phyloP scores from a whole-genome alignment of 1,140 invertebrate species.

The Octopus sinensis region DNA sequence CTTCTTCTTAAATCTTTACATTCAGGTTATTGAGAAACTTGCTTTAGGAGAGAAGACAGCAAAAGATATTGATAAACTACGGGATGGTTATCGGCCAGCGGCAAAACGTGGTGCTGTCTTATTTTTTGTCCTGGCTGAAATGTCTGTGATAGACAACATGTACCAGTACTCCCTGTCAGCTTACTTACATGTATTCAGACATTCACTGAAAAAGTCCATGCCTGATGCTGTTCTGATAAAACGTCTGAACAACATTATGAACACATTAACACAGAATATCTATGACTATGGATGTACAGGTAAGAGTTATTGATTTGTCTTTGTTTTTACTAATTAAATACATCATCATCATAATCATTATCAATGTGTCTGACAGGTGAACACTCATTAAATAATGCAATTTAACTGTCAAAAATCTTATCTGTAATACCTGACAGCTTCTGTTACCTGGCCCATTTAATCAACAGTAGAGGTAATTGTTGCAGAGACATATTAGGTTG shows the following conservation, averaged over 20 bases:
- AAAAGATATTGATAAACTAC: conserved; percentile 73
- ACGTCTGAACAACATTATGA: conserved; percentile 77
- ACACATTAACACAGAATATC: conserved; percentile 77
- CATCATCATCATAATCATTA: too few species aligned
- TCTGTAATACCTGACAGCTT: too few species aligned
- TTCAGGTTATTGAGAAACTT: conserved; percentile 69
- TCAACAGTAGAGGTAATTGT: too few species aligned
- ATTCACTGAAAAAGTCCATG: conserved; percentile 74
- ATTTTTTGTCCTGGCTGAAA: conserved; percentile 84
- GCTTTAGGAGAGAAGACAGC: conserved; percentile 71
- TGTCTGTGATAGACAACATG: conserved; percentile 82
- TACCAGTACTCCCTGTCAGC: conserved; percentile 82
- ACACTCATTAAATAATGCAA: too few species aligned
- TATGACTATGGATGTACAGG: conserved; percentile 87
- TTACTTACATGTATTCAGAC: conserved; percentile 70
- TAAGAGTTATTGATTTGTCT: conserved; percentile 28
- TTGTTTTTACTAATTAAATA: not conserved
- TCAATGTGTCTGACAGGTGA: too few species aligned
- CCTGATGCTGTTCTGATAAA: conserved; percentile 71
- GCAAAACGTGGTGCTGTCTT: conserved; percentile 81
- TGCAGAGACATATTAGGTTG: too few species aligned
- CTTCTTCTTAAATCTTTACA: not conserved
- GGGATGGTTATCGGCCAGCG: conserved; percentile 77
- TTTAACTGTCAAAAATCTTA: too few species aligned
- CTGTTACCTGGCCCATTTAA: too few species aligned